phyloP scores from a whole-genome alignment of 2,113 vertebrate species.

The Ceuthmochares aereus region DNA sequence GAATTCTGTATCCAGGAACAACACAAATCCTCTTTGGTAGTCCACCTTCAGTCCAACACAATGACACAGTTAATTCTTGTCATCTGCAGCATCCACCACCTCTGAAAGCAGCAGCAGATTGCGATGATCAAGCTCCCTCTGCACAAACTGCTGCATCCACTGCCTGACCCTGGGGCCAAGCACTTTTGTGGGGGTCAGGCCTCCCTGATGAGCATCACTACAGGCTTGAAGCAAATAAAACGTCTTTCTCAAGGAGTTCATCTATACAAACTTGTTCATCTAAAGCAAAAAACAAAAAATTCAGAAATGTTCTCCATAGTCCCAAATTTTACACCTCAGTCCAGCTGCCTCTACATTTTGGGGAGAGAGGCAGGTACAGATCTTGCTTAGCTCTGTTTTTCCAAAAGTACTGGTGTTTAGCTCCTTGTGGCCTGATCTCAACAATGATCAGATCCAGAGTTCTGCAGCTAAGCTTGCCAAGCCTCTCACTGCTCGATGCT shows the following conservation, averaged over 20 bases:
- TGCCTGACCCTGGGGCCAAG: background rate
- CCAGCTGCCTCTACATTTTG: background rate
- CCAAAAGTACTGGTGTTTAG: background rate
- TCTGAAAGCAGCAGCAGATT: no score
- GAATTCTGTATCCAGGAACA: background rate
- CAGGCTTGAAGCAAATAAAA: background rate
- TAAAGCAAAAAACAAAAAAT: no score
- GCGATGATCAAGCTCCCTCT: background rate
- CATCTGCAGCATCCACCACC: no score
- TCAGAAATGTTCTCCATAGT: no score
- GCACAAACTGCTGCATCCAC: background rate
- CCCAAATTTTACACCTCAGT: no score
- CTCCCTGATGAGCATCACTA: no score
- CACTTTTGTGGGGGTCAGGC: background rate
- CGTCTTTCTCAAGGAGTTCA: background rate
- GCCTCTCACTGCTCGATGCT: accelerated
- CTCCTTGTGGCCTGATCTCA: background rate
- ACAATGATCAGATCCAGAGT: background rate
- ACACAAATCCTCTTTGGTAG: background rate
- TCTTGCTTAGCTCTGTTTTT: background rate
- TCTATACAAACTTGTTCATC: background rate
- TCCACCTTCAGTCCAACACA: no score
- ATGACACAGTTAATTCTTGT: background rate
- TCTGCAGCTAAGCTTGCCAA: background rate
- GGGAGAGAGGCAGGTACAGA: no score